Evolutionary conservation across 2,888 invertebrate species (phyloP), one percentile per base, ranked within the genome.

Genomic region (Polymixis flavicincta): DNA sequence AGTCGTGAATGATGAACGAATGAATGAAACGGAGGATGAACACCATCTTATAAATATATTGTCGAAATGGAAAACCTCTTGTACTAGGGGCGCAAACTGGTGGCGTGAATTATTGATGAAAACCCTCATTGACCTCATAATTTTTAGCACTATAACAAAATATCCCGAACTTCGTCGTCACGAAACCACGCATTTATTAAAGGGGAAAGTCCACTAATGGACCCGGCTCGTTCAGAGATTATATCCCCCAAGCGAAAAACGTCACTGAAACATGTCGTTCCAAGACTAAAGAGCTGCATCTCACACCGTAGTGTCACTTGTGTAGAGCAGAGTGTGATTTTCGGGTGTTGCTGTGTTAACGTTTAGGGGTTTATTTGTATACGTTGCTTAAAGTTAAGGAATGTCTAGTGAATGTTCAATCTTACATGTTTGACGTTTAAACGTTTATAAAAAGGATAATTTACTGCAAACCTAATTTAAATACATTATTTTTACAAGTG

Each of bases 231-330:
- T 85, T 78, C 84, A 71, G 81, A 87, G 85, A 88, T 89, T 90
- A 89, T 87, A 78, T 85, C 77, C 79, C 86, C 87, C 85, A 70
- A 74, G 88, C 79, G 86, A 82, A 87, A 89, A 90, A 89, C 82
- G 78, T 80, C 84, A 84, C 66, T 82, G 54, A 80, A 86, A 86
- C 82, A 85, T 75, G 80, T 80, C 76, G 79, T 73, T 74, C 73
- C 14, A 72, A 82, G 67, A 76, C 76, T 76, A 78, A 64, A 73
- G 64, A n/a, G 37, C 45, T 64, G 65, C 50, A 48, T 37, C 42
- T 76, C 45, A 80, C 78, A 87, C 78, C 72, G 75, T 17, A 45
- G 52, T 37, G 69, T 37, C 37, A 37, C 37, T 37, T 37, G 37
- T 5, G 37, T 37, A 37, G 37, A 37, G 6, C 37, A 13, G 0